Evolutionary conservation across 92 coral and sea anemone genomes (phyloP), one percentile per base, ranked within the genome.

Genomic region (Palythoa heliodiscus): DNA sequence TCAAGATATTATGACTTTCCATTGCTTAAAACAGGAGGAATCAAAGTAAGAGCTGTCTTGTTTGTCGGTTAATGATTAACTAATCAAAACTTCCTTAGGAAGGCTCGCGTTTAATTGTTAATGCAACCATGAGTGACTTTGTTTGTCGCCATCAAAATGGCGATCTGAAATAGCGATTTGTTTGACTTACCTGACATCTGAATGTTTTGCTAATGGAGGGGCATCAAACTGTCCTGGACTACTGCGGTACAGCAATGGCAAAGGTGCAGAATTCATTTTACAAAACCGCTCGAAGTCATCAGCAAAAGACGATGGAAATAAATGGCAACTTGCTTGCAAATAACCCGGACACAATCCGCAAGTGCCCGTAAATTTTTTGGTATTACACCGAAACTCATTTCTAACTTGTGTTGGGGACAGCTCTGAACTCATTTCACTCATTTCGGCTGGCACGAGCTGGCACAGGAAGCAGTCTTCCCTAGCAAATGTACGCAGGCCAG

Each of bases 211-310:
- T 11, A 75, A 4, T 52, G 79, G 64, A 23, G 61, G 79, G 8
- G 39, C 79, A 75, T 75, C 63, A 20, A 75, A 75, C 39, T 75
- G 79, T 3, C 79, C 79, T 39, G 54, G 9, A 75, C 39, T 16
- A 75, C 79, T 75, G n/a, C 79, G 79, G 61, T 75, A 75, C 39
- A 75, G 15, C 17, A 75, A 14, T 20, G 79, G 79, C 61, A 75
- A 3, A 4, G 79, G 79, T 11, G 60, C 79, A n/a, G 79, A 52
- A 13, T 73, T 73, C 58, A 73, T 47, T 73, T 47, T 73, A 58
- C 78, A 73, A 25, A 73, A 73, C 15, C 48, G 37, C 79, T 75
- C 79, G 52, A 75, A 75, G 11, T 22, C 64, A 25, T 75, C 79
- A 22, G 79, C 79, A 52, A 22, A 75, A 12, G 79, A 75, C 3